A percentile compares a stretch with the other conserved stretches of the same genome.
phyloP scores from a whole-genome alignment of 2,888 invertebrate genomes.

The Meteorus colon region DNA sequence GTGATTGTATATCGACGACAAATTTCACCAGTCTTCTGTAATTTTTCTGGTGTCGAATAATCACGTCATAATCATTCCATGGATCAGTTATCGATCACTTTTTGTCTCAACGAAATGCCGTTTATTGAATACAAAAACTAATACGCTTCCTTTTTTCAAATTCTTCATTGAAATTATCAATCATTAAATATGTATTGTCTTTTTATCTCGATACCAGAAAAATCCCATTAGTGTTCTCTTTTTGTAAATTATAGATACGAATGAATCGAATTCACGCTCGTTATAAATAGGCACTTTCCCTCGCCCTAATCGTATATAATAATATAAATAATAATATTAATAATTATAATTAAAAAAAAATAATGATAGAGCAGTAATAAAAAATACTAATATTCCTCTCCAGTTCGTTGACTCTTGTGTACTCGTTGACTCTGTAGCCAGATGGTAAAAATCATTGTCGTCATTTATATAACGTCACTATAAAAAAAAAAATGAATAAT shows the following conservation, averaged over 20 bases:
- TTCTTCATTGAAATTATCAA: neutral
- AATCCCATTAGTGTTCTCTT: conserved; percentile 1
- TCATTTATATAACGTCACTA: conserved; percentile 21
- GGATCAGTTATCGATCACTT: neutral
- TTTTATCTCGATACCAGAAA: conserved; percentile 1
- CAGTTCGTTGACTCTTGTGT: conserved; percentile 47
- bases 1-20: conserved; percentile 12
- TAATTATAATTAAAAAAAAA: conserved; percentile 17
- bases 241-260: conserved; percentile 34
- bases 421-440: conserved; percentile 38
- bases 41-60: conserved; percentile 16
- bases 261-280: conserved; percentile 24
- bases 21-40: neutral
- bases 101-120: neutral
- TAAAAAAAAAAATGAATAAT: conserved; percentile 38
- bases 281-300: conserved; percentile 37
- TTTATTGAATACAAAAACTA: neutral
- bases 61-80: neutral
- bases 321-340: conserved; percentile 5
- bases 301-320: neutral
- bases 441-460: conserved; percentile 33
- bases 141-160: neutral
- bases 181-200: neutral
- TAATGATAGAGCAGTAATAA: neutral
- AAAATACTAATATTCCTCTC: conserved; percentile 20